Evolutionary conservation across 2,888 invertebrate genomes (phyloP).

Genomic region (Coenonympha glycerion): DNA sequence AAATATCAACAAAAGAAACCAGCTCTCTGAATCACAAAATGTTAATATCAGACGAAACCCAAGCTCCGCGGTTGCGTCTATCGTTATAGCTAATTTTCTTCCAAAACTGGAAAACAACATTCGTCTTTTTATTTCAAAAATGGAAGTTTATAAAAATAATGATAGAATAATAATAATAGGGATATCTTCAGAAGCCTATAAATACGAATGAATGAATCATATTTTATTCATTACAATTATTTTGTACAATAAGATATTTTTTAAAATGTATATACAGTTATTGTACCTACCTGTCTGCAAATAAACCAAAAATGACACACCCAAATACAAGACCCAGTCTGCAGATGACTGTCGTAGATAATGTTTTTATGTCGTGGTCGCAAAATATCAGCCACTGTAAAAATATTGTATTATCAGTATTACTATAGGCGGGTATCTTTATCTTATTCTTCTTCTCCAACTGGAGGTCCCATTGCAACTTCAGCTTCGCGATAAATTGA

Average conservation of each 20-base stretch:
- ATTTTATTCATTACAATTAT: too few species aligned
- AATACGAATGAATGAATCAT: too few species aligned
- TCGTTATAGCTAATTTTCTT: slow-evolving; percentile 45
- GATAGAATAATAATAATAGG: too few species aligned
- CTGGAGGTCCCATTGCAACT: too few species aligned
- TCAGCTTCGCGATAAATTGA: too few species aligned
- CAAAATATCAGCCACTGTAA: slow-evolving; percentile 61
- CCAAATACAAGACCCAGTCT: slow-evolving; percentile 60
- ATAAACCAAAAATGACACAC: slow-evolving; percentile 53
- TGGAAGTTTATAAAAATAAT: too few species aligned
- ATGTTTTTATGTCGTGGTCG: slow-evolving; percentile 45
- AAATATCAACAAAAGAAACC: slow-evolving; percentile 59
- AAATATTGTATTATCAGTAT: not conserved
- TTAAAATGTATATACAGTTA: too few species aligned
- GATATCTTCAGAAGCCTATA: too few species aligned
- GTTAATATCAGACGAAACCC: slow-evolving; percentile 44
- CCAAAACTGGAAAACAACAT: slow-evolving; percentile 50
- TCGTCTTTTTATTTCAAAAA: too few species aligned
- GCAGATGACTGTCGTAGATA: slow-evolving; percentile 55
- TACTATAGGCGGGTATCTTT: too few species aligned
- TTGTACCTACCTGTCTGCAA: slow-evolving; percentile 66
- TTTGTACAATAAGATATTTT: too few species aligned
- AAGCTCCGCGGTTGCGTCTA: slow-evolving; percentile 44
- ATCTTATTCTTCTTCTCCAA: too few species aligned
- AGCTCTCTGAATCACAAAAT: slow-evolving; percentile 57